phyloP scores from a whole-genome alignment of 2,797 vertebrate genomes.

The Hylomyscus alleni region DNA sequence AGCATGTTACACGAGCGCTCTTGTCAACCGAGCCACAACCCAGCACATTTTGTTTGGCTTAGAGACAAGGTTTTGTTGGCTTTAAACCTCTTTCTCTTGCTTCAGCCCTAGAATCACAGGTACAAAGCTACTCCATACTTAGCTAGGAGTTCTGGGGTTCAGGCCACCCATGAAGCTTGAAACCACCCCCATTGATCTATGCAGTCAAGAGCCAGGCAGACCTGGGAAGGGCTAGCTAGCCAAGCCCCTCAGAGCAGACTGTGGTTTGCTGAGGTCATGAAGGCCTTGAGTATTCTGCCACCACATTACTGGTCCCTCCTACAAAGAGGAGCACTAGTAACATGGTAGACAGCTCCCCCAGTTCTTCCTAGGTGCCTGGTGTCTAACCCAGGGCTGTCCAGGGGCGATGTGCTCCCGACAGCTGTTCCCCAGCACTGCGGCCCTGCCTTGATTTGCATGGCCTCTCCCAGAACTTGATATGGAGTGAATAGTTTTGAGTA shows the following conservation, averaged over 20 bases:
- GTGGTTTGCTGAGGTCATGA: neutral
- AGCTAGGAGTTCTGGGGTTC: neutral
- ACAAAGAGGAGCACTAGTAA: constrained; percentile 14
- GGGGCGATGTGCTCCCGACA: constrained; percentile 18
- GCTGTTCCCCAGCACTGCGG: constrained; percentile 14
- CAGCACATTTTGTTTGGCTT: neutral
- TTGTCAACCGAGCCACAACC: neutral
- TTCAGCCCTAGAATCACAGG: neutral
- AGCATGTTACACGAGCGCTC: neutral
- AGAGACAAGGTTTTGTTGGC: neutral
- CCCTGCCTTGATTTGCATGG: constrained; percentile 48
- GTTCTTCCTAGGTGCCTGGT: neutral
- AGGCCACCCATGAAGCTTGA: neutral
- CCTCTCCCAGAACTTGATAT: neutral
- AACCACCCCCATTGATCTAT: neutral
- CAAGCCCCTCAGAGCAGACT: neutral
- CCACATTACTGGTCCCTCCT: neutral
- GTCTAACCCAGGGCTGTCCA: neutral
- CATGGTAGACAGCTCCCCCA: neutral
- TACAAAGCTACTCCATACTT: neutral
- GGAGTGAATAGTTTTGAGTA: neutral
- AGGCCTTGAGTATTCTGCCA: neutral
- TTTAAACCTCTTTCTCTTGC: neutral
- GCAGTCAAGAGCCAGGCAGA: neutral
- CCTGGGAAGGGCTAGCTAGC: neutral